Evolutionary conservation across 2,797 vertebrate species (phyloP), one percentile per base, ranked within the genome.

Genomic region (Acipenser ruthenus): DNA sequence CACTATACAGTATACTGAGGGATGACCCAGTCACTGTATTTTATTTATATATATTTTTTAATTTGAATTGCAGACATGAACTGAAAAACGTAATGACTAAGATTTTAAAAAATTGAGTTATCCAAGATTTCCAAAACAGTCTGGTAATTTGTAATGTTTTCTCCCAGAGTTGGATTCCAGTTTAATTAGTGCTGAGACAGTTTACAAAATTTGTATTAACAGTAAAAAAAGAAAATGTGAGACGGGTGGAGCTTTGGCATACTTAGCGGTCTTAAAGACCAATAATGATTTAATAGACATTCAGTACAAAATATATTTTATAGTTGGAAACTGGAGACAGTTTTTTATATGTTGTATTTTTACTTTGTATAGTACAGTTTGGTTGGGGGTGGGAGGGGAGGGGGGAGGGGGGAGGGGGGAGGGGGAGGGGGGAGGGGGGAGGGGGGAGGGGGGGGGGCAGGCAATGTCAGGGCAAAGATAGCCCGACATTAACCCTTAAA

Each of bases 221-320:
- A 83, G 75, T 64, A 47, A 55, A 70, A 74, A 74, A 76, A 78
- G 81, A 79, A 77, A 78, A 72, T 72, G 70, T 81, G 37, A 80
- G 83, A 81, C 84, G 85, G 85, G 60, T 62, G 60, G 15, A 62
- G 60, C 60, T 62, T 62, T 62, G 60, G 23, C 60, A 18, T 37
- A 62, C 18, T 37, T 70, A 51, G 73, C 78, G 84, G 77, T 81
- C 81, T 84, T 87, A 81, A 87, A 82, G 80, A 83, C 79, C 84
- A 80, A 86, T 89, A 82, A 89, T 87, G 82, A 82, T 87, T 86
- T 88, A 83, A 86, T 78, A 79, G 80, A 84, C 82, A 83, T 80
- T 80, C 82, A 87, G 83, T 83, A 75, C 81, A 77, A 80, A 84
- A 84, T 83, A 77, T 77, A 83, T 75, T 87, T 84, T 80, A 79